These are phyloP conservation scores for Rotaria sp. DNA, from an alignment of 2,888 invertebrate species.

Conservation along the genomic window DNA sequence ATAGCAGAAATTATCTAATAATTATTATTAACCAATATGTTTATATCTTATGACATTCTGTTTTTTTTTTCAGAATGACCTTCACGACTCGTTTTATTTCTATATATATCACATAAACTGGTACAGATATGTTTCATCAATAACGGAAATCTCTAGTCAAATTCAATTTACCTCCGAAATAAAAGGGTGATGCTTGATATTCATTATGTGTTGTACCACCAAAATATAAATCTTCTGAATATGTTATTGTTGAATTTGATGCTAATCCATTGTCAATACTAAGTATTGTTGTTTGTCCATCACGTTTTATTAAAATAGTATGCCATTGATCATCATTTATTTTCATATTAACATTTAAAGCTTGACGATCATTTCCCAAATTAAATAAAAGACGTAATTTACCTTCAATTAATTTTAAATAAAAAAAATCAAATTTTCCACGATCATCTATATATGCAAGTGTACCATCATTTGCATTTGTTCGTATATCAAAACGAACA, in stretches of 20 bases:
- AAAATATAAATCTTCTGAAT: conserved; percentile 18
- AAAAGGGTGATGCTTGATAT: conserved; percentile 24
- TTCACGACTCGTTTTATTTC: background rate
- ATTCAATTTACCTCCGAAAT: background rate
- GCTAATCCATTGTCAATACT: conserved; percentile 2
- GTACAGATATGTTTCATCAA: background rate
- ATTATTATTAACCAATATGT: background rate
- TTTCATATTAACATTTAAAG: conserved; percentile 4
- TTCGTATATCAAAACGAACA: conserved; percentile 23
- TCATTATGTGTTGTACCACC: conserved; percentile 19
- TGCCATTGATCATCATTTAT: conserved; percentile 27
- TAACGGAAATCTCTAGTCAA: background rate
- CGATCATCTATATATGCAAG: background rate
- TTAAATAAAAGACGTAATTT: conserved; percentile 25
- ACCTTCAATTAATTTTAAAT: conserved; percentile 24
- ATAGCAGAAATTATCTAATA: background rate
- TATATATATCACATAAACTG: background rate
- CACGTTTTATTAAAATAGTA: conserved; percentile 12
- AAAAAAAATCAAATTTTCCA: conserved; percentile 30
- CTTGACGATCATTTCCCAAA: conserved; percentile 19
- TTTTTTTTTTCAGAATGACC: background rate
- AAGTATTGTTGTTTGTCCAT: conserved; percentile 11
- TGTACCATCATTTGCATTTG: conserved; percentile 18
- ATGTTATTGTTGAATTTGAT: background rate
- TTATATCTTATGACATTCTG: background rate